A percentile compares a stretch with the other conserved stretches of the same genome.
These are phyloP conservation scores for Drosophila insularis DNA, from an alignment of 1,140 invertebrate genomes.

Conservation along the genomic window DNA sequence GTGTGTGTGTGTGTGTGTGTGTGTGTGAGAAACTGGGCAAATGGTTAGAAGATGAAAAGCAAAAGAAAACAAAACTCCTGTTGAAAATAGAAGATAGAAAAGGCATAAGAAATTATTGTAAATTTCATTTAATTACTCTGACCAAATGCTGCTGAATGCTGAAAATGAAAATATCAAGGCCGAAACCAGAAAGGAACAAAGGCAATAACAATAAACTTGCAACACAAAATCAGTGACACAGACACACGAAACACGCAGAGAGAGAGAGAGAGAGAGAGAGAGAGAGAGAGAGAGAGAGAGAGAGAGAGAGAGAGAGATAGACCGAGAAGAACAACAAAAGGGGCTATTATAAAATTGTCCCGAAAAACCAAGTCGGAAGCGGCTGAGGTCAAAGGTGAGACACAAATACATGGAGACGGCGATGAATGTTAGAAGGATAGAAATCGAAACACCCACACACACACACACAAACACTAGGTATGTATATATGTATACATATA, in stretches of 20 bases:
- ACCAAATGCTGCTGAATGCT: neutral
- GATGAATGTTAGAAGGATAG: neutral
- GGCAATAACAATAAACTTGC: slow-evolving; percentile 24
- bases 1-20: slow-evolving; percentile 56
- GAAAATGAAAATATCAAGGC: slow-evolving; percentile 58
- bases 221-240: slow-evolving; percentile 28
- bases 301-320: too few relatives aligned
- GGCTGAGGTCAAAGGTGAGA: slow-evolving; percentile 6
- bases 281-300: neutral
- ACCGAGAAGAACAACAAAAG: slow-evolving; percentile 13
- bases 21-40: slow-evolving; percentile 41
- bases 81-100: neutral
- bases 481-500: neutral
- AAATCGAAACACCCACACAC: neutral
- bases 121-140: slow-evolving; percentile 79
- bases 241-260: neutral
- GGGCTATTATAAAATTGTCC: slow-evolving; percentile 4
- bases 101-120: slow-evolving; percentile 67
- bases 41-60: neutral
- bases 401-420: neutral
- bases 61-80: slow-evolving; percentile 2
- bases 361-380: slow-evolving; percentile 5
- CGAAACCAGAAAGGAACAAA: neutral
- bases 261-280: neutral
- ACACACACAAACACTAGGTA: neutral